A percentile compares a stretch with the other conserved stretches of the same genome.
phyloP scores from a whole-genome alignment of 2,888 invertebrate species.

The Lysandra bellargus region DNA sequence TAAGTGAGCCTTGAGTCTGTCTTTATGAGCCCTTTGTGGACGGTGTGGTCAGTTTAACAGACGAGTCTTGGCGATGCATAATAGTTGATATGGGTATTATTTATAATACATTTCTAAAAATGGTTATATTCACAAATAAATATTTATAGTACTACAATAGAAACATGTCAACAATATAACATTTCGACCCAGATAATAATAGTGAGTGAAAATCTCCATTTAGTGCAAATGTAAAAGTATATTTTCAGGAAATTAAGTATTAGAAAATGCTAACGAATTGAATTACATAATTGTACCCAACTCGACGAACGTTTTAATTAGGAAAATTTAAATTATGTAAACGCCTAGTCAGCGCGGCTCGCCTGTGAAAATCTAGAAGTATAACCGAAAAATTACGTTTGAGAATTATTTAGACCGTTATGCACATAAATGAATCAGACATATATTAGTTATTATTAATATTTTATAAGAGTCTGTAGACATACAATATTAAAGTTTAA shows the following conservation, averaged over 20 bases:
- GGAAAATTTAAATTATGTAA: slow-evolving; percentile 54
- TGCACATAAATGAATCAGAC: not conserved
- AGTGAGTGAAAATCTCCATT: not conserved
- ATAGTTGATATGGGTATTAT: no score
- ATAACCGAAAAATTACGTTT: not conserved
- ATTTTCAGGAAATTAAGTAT: not conserved
- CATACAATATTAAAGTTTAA: no score
- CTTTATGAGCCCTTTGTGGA: no score
- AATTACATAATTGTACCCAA: slow-evolving; percentile 55
- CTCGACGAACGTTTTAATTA: slow-evolving; percentile 57
- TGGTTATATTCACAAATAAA: no score
- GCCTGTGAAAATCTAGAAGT: slow-evolving; percentile 30
- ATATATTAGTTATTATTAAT: no score
- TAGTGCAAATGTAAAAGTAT: not conserved
- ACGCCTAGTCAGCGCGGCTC: slow-evolving; percentile 48
- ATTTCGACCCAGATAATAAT: not conserved
- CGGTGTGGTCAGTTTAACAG: no score
- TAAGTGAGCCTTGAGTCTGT: not conserved
- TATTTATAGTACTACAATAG: no score
- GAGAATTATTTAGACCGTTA: not conserved
- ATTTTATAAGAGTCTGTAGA: no score
- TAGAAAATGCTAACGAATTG: slow-evolving; percentile 46
- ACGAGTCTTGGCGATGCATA: no score
- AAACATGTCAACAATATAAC: no score
- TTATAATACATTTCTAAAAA: no score